Evolutionary conservation across 2,797 vertebrate species (phyloP), one percentile per base, ranked within the genome.

Genomic region (Sebastes itinus): DNA sequence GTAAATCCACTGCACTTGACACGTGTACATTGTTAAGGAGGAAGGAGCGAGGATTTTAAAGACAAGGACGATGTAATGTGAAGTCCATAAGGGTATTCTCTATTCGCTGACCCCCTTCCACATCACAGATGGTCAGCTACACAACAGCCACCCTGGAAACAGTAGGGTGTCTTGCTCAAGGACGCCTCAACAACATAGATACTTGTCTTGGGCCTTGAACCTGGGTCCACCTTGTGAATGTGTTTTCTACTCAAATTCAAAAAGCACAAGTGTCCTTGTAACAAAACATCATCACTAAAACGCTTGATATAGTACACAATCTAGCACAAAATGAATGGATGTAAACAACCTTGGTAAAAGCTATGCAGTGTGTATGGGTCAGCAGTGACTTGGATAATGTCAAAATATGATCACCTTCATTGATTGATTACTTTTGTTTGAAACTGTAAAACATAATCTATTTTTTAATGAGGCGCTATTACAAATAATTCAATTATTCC

Each of bases 401-500:
- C 66, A 79, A 42, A 81, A 68, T 72, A 4, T 88, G 83, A 92
- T 92, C 87, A 75, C 76, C 72, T 86, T 90, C 72, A 84, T 68
- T 92, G 91, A 94, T 91, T 89, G 89, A 93, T 92, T 83, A 75
- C 80, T 89, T 91, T 89, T 86, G 80, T 93, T 83, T 84, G 62
- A 77, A 80, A 87, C 27, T 83, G 83, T 84, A 93, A 89, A 75
- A 81, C 72, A 86, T 82, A 88, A 91, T 92, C 87, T 84, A 71
- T 80, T 90, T 88, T 54, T 93, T 93, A 95, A 94, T 88, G 89
- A 91, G 88, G 81, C 28, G 32, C 87, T 77, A 92, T 95, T 94
- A 93, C 81, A 91, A 92, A 94, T 94, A 94, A 96, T 94, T 94
- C 59, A 94, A 93, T 94, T 92, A 94, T 92, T 89, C 85, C 55